A percentile compares a stretch with the other conserved stretches of the same genome.
These are phyloP conservation scores for Turritopsis dohrnii DNA, from an alignment of 30 jellyfish, hydroid and myxozoan species.

Conservation along the genomic window DNA sequence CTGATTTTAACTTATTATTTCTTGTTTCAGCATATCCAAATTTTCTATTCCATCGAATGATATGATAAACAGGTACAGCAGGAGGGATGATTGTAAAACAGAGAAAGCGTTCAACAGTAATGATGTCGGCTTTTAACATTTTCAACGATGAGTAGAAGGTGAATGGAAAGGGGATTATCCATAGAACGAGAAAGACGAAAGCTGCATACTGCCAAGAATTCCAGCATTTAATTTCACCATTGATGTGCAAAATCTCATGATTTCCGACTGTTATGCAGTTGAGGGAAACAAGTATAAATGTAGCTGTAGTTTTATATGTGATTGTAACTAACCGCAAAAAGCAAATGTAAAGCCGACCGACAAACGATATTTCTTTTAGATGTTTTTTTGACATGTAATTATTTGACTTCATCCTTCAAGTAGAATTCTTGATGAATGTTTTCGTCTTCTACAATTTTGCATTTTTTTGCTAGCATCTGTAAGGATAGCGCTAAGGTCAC, in stretches of 20 bases:
- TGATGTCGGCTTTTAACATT: not conserved
- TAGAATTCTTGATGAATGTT: not conserved
- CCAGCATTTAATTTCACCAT: not conserved
- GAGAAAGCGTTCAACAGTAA: not conserved
- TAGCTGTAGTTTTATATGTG: not conserved
- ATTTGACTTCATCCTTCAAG: not conserved
- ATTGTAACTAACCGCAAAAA: not conserved
- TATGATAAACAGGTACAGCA: not conserved
- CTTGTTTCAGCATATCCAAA: not conserved
- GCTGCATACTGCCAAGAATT: not conserved
- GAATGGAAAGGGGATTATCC: not conserved
- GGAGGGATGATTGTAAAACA: not conserved
- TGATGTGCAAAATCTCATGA: not conserved
- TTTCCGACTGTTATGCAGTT: not conserved
- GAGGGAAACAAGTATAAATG: not conserved
- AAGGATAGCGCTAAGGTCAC: not conserved
- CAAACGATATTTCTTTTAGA: not conserved
- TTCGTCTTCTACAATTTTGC: too few species aligned
- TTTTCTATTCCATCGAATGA: not conserved
- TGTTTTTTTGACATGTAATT: not conserved
- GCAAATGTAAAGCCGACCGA: not conserved
- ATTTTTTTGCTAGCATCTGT: not conserved
- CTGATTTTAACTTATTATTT: not conserved
- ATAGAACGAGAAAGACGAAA: not conserved
- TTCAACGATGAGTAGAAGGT: not conserved